Evolutionary conservation across 2,888 invertebrate species (phyloP).

Genomic region (Exocentrus adspersus): DNA sequence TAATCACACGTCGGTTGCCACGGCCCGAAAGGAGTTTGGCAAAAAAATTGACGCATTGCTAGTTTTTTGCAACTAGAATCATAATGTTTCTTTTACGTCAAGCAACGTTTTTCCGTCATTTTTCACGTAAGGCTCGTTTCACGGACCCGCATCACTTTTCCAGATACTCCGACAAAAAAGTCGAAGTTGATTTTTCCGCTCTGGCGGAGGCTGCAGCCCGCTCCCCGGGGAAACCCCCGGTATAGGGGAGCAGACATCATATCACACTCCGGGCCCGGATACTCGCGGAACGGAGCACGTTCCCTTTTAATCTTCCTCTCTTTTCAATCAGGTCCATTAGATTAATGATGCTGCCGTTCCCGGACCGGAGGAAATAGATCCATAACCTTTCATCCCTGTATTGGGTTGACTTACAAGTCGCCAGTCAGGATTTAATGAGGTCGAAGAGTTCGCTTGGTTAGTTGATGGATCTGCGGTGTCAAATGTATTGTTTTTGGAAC

Average conservation of each 20-base stretch:
- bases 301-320: constrained; percentile 5
- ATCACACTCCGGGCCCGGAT: neutral
- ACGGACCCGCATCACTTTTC: constrained; percentile 1
- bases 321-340: constrained; percentile 4
- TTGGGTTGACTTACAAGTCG: neutral
- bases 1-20: no score
- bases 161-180: constrained; percentile 8
- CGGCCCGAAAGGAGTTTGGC: no score
- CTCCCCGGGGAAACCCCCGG: neutral
- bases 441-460: neutral
- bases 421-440: neutral
- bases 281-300: constrained; percentile 9
- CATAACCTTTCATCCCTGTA: neutral
- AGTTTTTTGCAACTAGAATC: no score
- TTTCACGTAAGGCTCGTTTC: neutral
- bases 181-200: constrained; percentile 19
- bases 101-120: neutral
- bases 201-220: neutral
- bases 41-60: no score
- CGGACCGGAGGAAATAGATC: neutral
- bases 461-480: no score
- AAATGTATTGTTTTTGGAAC: no score
- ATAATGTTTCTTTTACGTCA: no score
- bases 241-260: constrained; percentile 9
- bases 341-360: constrained; percentile 2